Base-by-base conservation (phyloP, 2,113 vertebrate genomes). In the Thymallus thymallus region DNA sequence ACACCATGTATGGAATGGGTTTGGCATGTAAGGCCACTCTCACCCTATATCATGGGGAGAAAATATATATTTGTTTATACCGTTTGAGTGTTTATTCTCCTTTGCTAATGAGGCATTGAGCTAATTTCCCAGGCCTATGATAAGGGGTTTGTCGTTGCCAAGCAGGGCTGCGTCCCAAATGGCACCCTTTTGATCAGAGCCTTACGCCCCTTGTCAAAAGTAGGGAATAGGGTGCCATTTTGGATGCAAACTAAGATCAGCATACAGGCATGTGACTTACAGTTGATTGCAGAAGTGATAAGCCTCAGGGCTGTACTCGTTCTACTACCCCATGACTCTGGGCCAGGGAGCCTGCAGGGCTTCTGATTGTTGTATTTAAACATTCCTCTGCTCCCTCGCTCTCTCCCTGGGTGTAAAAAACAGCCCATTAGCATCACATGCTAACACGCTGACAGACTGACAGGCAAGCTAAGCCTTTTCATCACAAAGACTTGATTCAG, bases 381-480 rank as follows among this genome's bases (percentile, higher is more conserved):
- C 88, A 89, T 88, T 88, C 82, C 78, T 80, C 58, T 7, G n/a
- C 7, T 26, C 3, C 61, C 24, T 6, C 62, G n/a, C n/a, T 24
- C 58, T 24, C 71, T 72, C 29, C 1, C 2, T 72, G n/a, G 23
- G 79, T 26, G 77, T 83, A 89, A 87, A 87, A 83, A 76, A 84
- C 73, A 61, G 81, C 16, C 83, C 88, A 87, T 91, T 88, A 85
- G 82, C 86, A 82, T 90, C 76, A 69, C 82, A 77, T 87, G 87
- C 79, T 82, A 83, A 69, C 82, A 77, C 87, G 87, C 79, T 82
- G 84, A 87, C 80, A 78, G 48, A 76, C 80, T n/a, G 75, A 41
- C 64, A 32, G 64, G 18, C 64, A 32, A 16, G 12, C 4, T 14
- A 13, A 30, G 1, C 13, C 18, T 66, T 66, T 66, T 20, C 29